phyloP scores from a whole-genome alignment of 1,140 invertebrate species.

The Latrodectus geometricus region DNA sequence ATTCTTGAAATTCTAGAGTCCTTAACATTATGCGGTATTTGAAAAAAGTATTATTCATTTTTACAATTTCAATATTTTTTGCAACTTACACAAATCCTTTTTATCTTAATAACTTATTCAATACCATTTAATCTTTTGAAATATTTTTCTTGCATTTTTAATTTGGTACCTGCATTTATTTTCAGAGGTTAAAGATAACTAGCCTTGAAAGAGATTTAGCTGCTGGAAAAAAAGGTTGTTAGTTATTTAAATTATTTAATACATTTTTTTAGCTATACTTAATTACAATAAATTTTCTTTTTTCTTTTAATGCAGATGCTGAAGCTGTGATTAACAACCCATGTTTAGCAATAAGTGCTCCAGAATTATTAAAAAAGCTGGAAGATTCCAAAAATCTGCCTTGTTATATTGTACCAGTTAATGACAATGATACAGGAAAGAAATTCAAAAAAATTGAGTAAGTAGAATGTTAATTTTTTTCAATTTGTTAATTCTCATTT shows the following conservation, averaged over 20 bases:
- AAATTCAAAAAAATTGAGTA: not conserved
- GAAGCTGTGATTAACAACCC: slow-evolving; percentile 51
- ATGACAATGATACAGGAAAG: not conserved
- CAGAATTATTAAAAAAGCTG: slow-evolving; percentile 51
- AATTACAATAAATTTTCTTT: not conserved
- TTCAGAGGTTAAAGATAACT: slow-evolving; percentile 22
- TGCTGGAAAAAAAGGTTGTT: slow-evolving; percentile 41
- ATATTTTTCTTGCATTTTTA: no score
- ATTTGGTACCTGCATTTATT: not conserved
- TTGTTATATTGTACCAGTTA: slow-evolving; percentile 26
- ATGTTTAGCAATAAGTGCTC: slow-evolving; percentile 48
- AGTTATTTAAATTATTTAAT: not conserved
- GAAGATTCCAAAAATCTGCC: slow-evolving; percentile 31
- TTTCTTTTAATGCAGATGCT: slow-evolving; percentile 44
- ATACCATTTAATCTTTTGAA: no score
- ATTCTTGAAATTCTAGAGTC: no score
- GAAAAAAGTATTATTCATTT: no score
- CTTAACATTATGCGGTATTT: no score
- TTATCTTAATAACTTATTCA: no score
- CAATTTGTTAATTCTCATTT: not conserved
- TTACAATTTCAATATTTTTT: no score
- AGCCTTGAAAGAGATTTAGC: slow-evolving; percentile 23
- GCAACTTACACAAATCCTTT: no score
- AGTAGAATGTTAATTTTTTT: not conserved
- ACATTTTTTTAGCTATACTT: not conserved